Evolutionary conservation across 2,888 invertebrate species (phyloP).

Genomic region (Helicoverpa assulta): DNA sequence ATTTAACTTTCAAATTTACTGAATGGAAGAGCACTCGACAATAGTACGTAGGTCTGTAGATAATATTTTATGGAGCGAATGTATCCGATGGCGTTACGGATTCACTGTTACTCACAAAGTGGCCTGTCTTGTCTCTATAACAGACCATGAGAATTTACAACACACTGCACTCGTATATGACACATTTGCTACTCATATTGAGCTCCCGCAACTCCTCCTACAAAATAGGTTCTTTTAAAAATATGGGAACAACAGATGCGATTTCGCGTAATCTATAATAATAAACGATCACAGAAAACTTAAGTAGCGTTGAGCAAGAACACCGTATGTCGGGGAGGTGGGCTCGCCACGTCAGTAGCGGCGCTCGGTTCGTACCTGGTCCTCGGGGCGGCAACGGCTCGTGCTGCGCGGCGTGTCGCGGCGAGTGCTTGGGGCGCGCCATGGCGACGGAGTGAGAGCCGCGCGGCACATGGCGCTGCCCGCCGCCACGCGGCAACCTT

Average conservation of each 20-base stretch:
- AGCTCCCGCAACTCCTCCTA: constrained; percentile 19
- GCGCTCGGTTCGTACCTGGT: constrained; percentile 78
- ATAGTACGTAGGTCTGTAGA: constrained; percentile 2
- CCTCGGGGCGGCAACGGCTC: constrained; percentile 86
- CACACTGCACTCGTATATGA: constrained; percentile 12
- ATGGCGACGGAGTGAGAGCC: constrained; percentile 84
- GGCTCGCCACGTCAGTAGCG: constrained; percentile 7
- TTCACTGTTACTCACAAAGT: constrained; percentile 45
- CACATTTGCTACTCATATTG: constrained; percentile 27
- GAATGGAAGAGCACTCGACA: constrained; percentile 12
- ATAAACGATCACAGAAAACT: constrained; percentile 44
- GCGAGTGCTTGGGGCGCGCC: constrained; percentile 88
- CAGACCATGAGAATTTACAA: constrained; percentile 14
- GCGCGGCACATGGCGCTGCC: constrained; percentile 59
- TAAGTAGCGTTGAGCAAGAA: constrained; percentile 19
- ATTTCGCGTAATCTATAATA: constrained; percentile 36
- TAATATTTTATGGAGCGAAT: constrained; percentile 15
- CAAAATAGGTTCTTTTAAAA: constrained; percentile 12
- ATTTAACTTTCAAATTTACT: constrained; percentile 25
- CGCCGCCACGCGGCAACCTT: constrained; percentile 74
- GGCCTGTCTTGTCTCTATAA: constrained; percentile 1
- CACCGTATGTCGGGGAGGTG: constrained; percentile 20
- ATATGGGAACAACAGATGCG: constrained; percentile 33
- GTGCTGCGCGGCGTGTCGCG: constrained; percentile 85
- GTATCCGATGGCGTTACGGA: constrained; percentile 20